Conservation (phyloP, 2,888 invertebrate species). For the Erebia epiphron region DNA sequence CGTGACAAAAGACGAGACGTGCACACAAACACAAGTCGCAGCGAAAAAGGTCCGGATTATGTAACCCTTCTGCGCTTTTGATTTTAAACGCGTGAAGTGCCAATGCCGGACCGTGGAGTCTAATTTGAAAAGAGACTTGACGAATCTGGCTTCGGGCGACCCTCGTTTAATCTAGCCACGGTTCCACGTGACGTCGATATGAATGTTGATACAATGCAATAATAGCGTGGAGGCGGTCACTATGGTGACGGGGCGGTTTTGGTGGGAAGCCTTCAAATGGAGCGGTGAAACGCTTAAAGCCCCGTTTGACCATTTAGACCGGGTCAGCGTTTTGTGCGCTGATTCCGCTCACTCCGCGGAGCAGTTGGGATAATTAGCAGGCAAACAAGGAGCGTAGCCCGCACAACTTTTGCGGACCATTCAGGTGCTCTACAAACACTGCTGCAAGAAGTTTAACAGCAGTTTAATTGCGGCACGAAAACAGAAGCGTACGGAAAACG, state of each 20-base stretch:
- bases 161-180: constrained; percentile 75
- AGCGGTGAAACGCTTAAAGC: constrained; percentile 67
- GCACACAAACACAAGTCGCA: constrained; percentile 75
- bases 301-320: constrained; percentile 72
- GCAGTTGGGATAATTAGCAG: constrained; percentile 75
- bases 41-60: constrained; percentile 80
- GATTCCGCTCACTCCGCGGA: constrained; percentile 55
- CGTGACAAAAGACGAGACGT: constrained; percentile 83
- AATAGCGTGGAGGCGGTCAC: constrained; percentile 72
- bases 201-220: constrained; percentile 80
- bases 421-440: constrained; percentile 80
- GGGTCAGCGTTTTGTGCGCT: constrained; percentile 74
- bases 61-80: constrained; percentile 82
- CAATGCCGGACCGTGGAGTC: constrained; percentile 67
- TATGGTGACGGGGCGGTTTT: constrained; percentile 69
- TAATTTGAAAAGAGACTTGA: constrained; percentile 80
- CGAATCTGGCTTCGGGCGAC: constrained; percentile 79
- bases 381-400: constrained; percentile 75
- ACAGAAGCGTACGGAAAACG: constrained; percentile 78
- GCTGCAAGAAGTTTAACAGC: constrained; percentile 81
- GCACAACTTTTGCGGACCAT: constrained; percentile 74
- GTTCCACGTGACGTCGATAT: constrained; percentile 74
- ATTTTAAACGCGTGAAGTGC: constrained; percentile 80
- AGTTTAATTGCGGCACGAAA: constrained; percentile 81
- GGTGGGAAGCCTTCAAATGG: constrained; percentile 65